Evolutionary conservation across 1,140 invertebrate species (phyloP), one percentile per base, ranked within the genome.

Genomic region (Olivierus martensii): DNA sequence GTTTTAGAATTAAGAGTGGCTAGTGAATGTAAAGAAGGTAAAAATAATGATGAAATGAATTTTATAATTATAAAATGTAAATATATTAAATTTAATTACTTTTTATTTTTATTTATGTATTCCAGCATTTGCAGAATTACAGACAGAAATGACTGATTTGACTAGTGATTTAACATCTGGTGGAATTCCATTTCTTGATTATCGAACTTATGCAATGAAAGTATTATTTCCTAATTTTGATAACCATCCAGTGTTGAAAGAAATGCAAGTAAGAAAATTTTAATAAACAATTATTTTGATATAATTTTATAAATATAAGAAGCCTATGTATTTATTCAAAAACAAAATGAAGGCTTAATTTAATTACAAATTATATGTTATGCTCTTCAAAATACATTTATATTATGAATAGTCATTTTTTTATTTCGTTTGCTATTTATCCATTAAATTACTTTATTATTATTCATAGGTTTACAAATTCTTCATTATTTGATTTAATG

Each of bases 81-180:
- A 41, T 18, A 28, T 28, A 28, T 28, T 28, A 1, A 28, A 28
- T 28, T n/a, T n/a, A n/a, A n/a, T n/a, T n/a, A n/a, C n/a, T n/a
- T n/a, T n/a, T n/a, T n/a, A n/a, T n/a, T 45, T 46, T 0, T 39
- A 17, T 42, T 49, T 28, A 28, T 49, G 19, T 17, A 11, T 36
- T 46, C 6, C 17, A 75, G 95, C 95, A 0, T 99, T 99, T 75
- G 93, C 94, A 36, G 95, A 99, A 72, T 72, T 99, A 34, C 95
- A 99, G 72, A 99, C 95, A 14, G 93, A 98, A 77, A 97, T 99
- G 85, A 98, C 94, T 17, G 94, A 98, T 70, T 71, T 99, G 34
- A 97, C 92, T 0, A 83, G 85, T 46, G 93, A 97, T 65, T 74
- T 97, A 52, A 75, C 96, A 18, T 93, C 88, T 9, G 87, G 85